Evolutionary conservation across 2,797 vertebrate species (phyloP), one percentile per base, ranked within the genome.

Genomic region (Phalanger gymnotis): DNA sequence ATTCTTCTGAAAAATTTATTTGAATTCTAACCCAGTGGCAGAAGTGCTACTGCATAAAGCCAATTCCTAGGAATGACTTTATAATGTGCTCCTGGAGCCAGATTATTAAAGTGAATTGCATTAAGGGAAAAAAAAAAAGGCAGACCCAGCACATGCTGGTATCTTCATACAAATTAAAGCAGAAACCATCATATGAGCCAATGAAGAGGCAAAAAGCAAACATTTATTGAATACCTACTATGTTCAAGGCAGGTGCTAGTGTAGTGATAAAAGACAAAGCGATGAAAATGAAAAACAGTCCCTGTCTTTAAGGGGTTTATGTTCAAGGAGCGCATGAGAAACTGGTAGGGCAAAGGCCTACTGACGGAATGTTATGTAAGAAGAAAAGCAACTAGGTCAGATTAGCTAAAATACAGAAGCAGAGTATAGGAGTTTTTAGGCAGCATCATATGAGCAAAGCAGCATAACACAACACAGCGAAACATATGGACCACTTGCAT

Each of bases 11-110:
- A 92, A 81, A 94, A 96, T n/a, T 51, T 47, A 94, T 53, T 51
- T 92, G 91, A 94, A 87, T 61, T 93, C 73, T 94, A 93, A 66
- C 54, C 73, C 81, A 92, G 58, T 57, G 5, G 28, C 93, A 96
- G 91, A 92, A 91, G 0, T 10, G 40, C 93, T 52, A 55, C 22
- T 81, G 73, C 53, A 40, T 66, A 95, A 94, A 87, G 19, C n/a
- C 51, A 92, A 11, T 93, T 61, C 91, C 0, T 93, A 95, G 54
- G 54, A 96, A 91, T 0, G 6, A 31, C 53, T 96, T 55, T 40
- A 4, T 81, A 19, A 13, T 0, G 2, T 27, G 9, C 73, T 51
- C 73, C 73, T 47, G 40, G 73, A 81, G 73, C 11, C 40, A 87
- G 19, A 87, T 27, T 51, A 27, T 87, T 51, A 27, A 51, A 87